A percentile compares a stretch with the other conserved stretches of the same genome.
phyloP scores from a whole-genome alignment of 2,797 vertebrate genomes.

The Siniperca scherzeri region DNA sequence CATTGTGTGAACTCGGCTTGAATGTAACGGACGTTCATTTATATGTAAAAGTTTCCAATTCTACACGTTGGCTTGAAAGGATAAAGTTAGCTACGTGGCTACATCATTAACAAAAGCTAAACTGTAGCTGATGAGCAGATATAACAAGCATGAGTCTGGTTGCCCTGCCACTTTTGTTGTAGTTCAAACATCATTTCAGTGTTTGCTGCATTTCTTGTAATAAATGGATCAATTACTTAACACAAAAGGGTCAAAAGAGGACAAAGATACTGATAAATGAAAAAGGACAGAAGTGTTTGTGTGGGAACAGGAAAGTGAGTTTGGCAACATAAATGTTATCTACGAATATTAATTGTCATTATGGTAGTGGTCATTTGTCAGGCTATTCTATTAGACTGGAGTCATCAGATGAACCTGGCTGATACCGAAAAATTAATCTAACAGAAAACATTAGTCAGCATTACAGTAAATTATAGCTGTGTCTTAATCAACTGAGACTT shows the following conservation, averaged over 20 bases:
- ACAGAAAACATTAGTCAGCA: slow-evolving; percentile 23
- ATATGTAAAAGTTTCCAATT: no score
- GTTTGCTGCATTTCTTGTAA: background rate
- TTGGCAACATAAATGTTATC: background rate
- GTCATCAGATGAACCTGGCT: background rate
- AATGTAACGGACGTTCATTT: no score
- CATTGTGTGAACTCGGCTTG: no score
- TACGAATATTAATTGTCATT: background rate
- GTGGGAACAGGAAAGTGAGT: background rate
- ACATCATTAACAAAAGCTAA: background rate
- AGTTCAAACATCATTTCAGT: background rate
- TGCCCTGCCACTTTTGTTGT: no score
- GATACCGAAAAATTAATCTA: background rate
- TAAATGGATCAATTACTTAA: background rate
- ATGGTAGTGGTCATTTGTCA: background rate
- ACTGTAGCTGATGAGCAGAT: background rate
- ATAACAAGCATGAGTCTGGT: background rate
- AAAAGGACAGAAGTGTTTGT: background rate
- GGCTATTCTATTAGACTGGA: background rate
- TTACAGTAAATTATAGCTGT: slow-evolving; percentile 23
- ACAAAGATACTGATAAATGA: background rate
- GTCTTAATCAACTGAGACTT: slow-evolving; percentile 20
- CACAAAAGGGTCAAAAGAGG: background rate
- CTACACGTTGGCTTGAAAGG: no score
- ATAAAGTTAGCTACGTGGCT: no score